Conservation (phyloP, 2,113 vertebrate species). For the Nerophis lumbriciformis region DNA sequence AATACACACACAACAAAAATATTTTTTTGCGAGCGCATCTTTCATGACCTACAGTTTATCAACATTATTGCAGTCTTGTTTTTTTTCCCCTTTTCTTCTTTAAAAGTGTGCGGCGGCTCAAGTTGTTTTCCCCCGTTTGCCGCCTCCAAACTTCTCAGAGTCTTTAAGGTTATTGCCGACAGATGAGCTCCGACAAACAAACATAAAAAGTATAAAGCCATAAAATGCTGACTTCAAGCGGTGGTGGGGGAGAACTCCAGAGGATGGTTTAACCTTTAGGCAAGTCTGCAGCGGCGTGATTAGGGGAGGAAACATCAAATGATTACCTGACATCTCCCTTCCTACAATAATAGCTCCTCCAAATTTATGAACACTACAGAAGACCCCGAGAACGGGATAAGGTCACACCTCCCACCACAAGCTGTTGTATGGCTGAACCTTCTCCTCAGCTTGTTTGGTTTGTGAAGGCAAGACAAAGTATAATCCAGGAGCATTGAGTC, state of each 20-base stretch:
- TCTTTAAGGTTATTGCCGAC: not conserved
- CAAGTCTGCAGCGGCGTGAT: constrained; percentile 2
- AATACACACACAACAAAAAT: no score
- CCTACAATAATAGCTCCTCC: constrained; percentile 3
- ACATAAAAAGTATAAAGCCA: constrained; percentile 1
- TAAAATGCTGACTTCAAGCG: constrained; percentile 7
- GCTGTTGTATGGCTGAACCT: no score
- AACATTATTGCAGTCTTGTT: no score
- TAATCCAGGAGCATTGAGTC: no score
- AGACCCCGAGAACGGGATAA: not conserved
- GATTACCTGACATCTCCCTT: not conserved
- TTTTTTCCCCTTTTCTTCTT: not conserved
- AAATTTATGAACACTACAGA: not conserved
- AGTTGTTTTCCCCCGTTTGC: not conserved
- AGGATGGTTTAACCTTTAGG: constrained; percentile 8
- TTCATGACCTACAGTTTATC: no score
- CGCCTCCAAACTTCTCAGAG: not conserved
- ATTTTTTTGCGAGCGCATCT: no score
- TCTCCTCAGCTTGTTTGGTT: no score
- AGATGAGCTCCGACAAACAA: not conserved
- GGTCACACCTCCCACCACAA: constrained; percentile 1
- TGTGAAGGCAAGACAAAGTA: no score
- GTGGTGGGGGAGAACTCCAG: constrained; percentile 3
- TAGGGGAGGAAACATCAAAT: not conserved
- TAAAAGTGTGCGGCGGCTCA: not conserved